These are phyloP conservation scores for Silurus asotus DNA, from an alignment of 2,113 vertebrate species.

Conservation along the genomic window DNA sequence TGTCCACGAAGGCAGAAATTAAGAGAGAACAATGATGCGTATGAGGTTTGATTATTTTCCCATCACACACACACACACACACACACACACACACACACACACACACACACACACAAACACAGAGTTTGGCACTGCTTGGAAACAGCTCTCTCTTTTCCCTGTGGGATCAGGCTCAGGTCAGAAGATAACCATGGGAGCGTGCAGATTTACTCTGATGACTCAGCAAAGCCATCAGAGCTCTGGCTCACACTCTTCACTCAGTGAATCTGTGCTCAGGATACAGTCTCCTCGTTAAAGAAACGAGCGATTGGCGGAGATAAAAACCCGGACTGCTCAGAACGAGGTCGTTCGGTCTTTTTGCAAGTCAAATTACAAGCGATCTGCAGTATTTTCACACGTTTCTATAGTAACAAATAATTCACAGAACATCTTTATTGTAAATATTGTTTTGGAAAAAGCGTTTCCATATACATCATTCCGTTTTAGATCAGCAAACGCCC, in stretches of 20 bases:
- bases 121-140: conserved; percentile 4
- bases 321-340: not conserved
- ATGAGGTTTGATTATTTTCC: not conserved
- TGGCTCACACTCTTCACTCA: conserved; percentile 15
- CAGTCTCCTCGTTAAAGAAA: not conserved
- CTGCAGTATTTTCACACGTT: not conserved
- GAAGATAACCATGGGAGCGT: conserved; percentile 40
- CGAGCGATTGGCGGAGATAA: not conserved
- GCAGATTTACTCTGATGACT: conserved; percentile 32
- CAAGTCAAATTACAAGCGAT: not conserved
- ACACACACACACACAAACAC: not conserved
- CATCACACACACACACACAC: conserved; percentile 5
- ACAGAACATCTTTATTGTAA: no score
- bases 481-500: not conserved
- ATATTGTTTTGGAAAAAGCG: no score
- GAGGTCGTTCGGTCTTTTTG: not conserved
- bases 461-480: not conserved
- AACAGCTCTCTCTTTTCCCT: conserved; percentile 18
- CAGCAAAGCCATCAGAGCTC: conserved; percentile 18
- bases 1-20: not conserved
- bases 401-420: not conserved
- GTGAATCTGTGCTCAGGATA: not conserved
- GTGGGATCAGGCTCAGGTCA: conserved; percentile 32
- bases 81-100: not conserved
- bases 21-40: not conserved